Evolutionary conservation across 2,888 invertebrate genomes (phyloP).

Genomic region (Tricholauxania praeusta): DNA sequence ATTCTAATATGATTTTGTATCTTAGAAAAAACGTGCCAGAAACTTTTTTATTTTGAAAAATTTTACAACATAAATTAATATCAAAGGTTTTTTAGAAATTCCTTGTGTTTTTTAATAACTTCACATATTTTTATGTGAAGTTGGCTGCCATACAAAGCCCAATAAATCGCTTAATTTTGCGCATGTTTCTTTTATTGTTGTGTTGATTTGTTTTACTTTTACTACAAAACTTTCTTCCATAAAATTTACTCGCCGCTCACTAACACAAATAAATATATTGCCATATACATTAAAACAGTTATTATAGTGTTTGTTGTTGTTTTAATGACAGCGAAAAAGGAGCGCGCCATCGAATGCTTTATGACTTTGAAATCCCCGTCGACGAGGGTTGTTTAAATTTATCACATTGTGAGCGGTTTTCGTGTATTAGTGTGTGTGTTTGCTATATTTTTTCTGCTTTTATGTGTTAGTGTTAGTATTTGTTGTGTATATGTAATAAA

Average conservation of each 20-base stretch:
- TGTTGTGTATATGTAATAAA: conserved; percentile 40
- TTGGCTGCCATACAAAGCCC: background rate
- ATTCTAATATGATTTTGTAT: conserved; percentile 1
- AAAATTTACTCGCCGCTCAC: background rate
- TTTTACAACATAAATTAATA: background rate
- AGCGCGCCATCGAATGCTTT: conserved; percentile 53
- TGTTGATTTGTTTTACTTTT: no score
- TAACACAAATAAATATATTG: conserved; percentile 5
- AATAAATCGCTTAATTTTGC: conserved; percentile 7
- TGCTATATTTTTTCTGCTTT: background rate
- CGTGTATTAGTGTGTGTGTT: background rate
- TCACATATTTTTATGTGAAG: no score
- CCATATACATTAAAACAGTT: background rate
- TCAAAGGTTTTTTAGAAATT: background rate
- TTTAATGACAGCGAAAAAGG: background rate
- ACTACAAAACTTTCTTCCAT: no score
- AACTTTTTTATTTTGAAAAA: conserved; percentile 15
- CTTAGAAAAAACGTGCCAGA: conserved; percentile 12
- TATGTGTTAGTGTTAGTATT: background rate
- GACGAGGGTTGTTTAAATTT: conserved; percentile 59
- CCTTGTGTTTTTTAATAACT: background rate
- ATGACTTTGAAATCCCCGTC: conserved; percentile 44
- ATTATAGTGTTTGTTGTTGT: background rate
- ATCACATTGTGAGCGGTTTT: conserved; percentile 47
- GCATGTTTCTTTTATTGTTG: conserved; percentile 26